Evolutionary conservation across 2,113 vertebrate species (phyloP).

Genomic region (Leiothrix lutea): DNA sequence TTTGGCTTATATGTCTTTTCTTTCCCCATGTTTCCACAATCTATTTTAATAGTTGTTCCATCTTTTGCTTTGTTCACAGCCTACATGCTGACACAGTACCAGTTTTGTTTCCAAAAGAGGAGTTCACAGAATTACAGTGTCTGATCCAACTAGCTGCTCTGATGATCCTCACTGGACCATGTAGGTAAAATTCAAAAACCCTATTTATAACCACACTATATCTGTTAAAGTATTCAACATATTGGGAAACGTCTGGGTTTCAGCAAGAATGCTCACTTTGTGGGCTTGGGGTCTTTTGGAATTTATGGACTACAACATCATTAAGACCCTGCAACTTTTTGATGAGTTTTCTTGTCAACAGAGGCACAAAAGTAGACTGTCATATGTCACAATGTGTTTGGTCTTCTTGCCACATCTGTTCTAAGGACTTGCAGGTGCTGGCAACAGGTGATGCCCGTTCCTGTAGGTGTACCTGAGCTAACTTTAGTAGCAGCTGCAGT

Average conservation of each 20-base stretch:
- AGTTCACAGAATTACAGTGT: slow-evolving; percentile 9
- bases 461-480: neutral
- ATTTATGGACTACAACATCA: neutral
- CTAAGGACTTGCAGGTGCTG: neutral
- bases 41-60: neutral
- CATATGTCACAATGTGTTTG: neutral
- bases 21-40: neutral
- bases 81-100: slow-evolving; percentile 11
- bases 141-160: neutral
- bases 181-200: slow-evolving; percentile 32
- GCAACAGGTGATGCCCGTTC: neutral
- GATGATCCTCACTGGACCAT: slow-evolving; percentile 51
- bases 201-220: neutral
- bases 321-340: neutral
- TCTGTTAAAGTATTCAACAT: neutral
- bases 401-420: neutral
- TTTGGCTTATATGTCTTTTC: neutral
- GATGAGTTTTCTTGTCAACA: neutral
- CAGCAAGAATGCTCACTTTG: neutral
- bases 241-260: neutral
- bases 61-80: slow-evolving; percentile 36
- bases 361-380: neutral
- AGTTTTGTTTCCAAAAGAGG: slow-evolving; percentile 37
- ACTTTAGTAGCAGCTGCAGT: neutral
- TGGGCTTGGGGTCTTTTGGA: neutral